Conservation (phyloP, 2,888 invertebrate species). For the Acanthosepion lycidas region DNA sequence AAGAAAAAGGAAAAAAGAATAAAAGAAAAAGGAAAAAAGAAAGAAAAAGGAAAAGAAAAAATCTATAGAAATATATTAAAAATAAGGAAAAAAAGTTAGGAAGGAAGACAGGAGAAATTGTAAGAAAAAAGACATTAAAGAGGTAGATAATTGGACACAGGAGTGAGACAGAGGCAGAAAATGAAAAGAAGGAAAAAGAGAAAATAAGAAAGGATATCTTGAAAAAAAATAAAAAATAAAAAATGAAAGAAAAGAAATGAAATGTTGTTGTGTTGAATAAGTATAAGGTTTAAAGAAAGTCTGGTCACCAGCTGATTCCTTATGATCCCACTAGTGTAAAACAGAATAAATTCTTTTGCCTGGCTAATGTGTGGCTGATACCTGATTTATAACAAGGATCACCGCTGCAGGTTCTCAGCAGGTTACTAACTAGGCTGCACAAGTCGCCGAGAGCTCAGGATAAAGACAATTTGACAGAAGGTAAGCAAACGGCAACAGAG, state of each 20-base stretch:
- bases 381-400: constrained; percentile 22
- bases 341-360: background rate
- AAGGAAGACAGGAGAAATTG: too few relatives aligned
- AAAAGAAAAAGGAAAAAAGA: background rate
- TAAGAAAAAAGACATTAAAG: too few relatives aligned
- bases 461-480: constrained; percentile 22
- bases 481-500: background rate
- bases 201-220: too few relatives aligned
- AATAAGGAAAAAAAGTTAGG: too few relatives aligned
- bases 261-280: background rate
- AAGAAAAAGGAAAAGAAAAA: too few relatives aligned
- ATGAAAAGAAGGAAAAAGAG: too few relatives aligned
- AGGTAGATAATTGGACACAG: too few relatives aligned
- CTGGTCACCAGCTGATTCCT: constrained; percentile 1
- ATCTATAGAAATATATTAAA: too few relatives aligned
- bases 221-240: too few relatives aligned
- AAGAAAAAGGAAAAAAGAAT: background rate
- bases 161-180: too few relatives aligned
- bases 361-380: background rate
- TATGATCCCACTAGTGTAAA: background rate
- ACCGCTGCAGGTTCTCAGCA: constrained; percentile 9
- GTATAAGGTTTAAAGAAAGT: background rate
- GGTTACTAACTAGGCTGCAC: background rate
- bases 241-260: too few relatives aligned
- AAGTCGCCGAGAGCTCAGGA: background rate